Conservation (phyloP, 1,140 invertebrate species). For the Drosophila littoralis region DNA sequence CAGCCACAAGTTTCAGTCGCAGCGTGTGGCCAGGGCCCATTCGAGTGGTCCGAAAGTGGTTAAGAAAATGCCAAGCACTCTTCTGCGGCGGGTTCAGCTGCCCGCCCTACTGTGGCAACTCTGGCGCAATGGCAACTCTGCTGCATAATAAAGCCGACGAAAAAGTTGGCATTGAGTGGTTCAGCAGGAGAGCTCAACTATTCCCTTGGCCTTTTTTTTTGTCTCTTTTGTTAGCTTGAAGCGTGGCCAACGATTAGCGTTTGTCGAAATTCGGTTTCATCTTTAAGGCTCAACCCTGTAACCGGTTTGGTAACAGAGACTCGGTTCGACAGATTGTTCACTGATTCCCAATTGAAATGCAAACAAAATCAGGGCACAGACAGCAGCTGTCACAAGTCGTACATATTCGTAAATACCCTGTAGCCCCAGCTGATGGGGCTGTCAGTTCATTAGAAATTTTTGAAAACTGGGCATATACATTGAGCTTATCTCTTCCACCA, state of each 20-base stretch:
- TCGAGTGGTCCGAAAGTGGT: slow-evolving; percentile 65
- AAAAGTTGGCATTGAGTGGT: slow-evolving; percentile 27
- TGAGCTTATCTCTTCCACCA: not conserved
- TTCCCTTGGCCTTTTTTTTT: slow-evolving; percentile 4
- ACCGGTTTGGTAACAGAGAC: not conserved
- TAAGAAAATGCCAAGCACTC: slow-evolving; percentile 76
- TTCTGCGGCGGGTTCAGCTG: slow-evolving; percentile 49
- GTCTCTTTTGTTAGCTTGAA: not conserved
- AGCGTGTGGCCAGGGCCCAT: slow-evolving; percentile 7
- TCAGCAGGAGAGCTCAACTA: slow-evolving; percentile 36
- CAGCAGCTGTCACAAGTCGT: slow-evolving; percentile 8
- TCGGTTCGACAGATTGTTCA: slow-evolving; percentile 9
- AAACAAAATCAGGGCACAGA: slow-evolving; percentile 22
- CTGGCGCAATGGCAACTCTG: slow-evolving; percentile 33
- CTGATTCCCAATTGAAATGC: slow-evolving; percentile 37
- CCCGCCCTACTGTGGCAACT: slow-evolving; percentile 26
- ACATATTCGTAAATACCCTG: slow-evolving; percentile 2
- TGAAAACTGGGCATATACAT: not conserved
- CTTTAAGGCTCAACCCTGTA: slow-evolving; percentile 2
- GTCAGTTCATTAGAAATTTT: too few species aligned
- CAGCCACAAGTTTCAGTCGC: slow-evolving; percentile 3
- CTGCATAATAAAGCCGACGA: slow-evolving; percentile 69
- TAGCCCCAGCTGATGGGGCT: too few species aligned
- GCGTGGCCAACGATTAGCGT: slow-evolving; percentile 16
- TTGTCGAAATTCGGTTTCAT: slow-evolving; percentile 10